Evolutionary conservation across 2,113 vertebrate species (phyloP).

Genomic region (Corythaeola cristata): DNA sequence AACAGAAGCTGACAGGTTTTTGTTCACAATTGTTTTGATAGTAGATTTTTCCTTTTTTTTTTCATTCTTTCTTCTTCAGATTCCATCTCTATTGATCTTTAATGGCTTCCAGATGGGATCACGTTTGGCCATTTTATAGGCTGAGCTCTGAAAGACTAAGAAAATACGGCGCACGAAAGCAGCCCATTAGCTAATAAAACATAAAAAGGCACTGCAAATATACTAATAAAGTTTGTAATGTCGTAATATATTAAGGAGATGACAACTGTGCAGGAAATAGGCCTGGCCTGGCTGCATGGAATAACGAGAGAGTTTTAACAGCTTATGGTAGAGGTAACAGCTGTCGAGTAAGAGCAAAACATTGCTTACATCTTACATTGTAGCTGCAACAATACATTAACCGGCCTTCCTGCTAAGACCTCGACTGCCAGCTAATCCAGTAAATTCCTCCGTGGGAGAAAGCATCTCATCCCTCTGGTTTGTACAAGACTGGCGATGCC

Average conservation of each 20-base stretch:
- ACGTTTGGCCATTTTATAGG: conserved; percentile 62
- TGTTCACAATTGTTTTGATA: conserved; percentile 66
- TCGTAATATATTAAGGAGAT: conserved; percentile 56
- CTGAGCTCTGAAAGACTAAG: conserved; percentile 54
- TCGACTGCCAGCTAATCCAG: conserved; percentile 11
- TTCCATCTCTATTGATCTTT: conserved; percentile 75
- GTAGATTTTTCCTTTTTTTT: not conserved
- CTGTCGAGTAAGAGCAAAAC: not conserved
- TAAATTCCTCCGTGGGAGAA: not conserved
- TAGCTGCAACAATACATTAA: conserved; percentile 6
- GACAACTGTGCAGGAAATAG: conserved; percentile 61
- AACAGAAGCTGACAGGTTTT: conserved; percentile 63
- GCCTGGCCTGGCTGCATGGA: conserved; percentile 15
- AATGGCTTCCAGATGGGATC: conserved; percentile 76
- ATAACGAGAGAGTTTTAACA: conserved; percentile 27
- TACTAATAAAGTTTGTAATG: conserved; percentile 71
- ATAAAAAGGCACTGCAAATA: conserved; percentile 62
- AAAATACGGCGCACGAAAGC: conserved; percentile 46
- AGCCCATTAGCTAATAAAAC: conserved; percentile 69
- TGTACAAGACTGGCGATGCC: not conserved
- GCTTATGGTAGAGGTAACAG: conserved; percentile 45
- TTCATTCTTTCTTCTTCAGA: conserved; percentile 57
- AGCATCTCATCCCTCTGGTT: not conserved
- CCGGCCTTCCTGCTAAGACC: not conserved
- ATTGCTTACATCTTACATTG: conserved; percentile 25